Conservation (phyloP, 2,797 vertebrate genomes). For the Sebastes aleutianus region DNA sequence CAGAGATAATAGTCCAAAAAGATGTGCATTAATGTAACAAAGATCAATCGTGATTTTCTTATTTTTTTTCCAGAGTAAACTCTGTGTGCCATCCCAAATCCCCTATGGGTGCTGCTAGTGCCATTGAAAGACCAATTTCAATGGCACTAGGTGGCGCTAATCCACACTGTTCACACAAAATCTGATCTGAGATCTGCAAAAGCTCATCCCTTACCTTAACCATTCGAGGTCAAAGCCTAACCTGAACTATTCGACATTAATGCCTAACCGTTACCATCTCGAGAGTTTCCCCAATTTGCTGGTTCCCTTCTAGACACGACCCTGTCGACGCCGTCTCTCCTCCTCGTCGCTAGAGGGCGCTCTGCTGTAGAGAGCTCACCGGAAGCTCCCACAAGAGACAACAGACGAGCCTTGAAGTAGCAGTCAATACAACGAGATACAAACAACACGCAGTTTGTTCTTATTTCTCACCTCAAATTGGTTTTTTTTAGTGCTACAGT, state of each 20-base stretch:
- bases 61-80: neutral
- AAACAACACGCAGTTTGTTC: neutral
- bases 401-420: neutral
- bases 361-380: neutral
- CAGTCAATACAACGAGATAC: neutral
- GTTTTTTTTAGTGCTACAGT: neutral
- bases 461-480: neutral
- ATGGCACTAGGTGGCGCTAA: neutral
- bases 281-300: too few species aligned
- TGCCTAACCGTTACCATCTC: too few species aligned
- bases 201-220: too few species aligned
- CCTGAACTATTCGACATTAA: too few species aligned
- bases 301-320: too few species aligned
- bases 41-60: neutral
- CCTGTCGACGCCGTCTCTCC: neutral
- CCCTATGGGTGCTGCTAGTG: neutral
- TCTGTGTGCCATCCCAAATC: neutral
- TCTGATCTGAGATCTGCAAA: too few species aligned
- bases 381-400: neutral
- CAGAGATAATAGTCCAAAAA: neutral
- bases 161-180: neutral
- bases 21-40: neutral
- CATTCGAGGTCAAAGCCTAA: too few species aligned
- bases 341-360: conserved; percentile 36
- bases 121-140: neutral